A percentile compares a stretch with the other conserved stretches of the same genome.
These are phyloP conservation scores for Drosophila mimica DNA, from an alignment of 2,888 invertebrate species.

Conservation along the genomic window DNA sequence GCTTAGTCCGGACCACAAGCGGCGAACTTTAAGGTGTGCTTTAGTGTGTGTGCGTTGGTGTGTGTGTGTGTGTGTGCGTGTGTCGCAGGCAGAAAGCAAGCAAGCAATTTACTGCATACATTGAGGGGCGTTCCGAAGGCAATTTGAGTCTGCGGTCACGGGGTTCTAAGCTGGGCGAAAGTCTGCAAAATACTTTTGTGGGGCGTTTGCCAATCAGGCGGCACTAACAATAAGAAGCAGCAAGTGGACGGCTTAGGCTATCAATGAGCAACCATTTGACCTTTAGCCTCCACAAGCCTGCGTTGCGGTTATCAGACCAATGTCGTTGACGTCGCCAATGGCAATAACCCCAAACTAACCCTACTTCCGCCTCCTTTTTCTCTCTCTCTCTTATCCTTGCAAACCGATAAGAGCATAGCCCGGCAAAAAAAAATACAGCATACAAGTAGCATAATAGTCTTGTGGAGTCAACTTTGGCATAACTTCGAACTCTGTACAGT, in stretches of 20 bases:
- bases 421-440: slow-evolving; percentile 13
- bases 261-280: slow-evolving; percentile 62
- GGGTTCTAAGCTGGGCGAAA: slow-evolving; percentile 19
- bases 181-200: background rate
- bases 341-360: slow-evolving; percentile 3
- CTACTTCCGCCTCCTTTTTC: background rate
- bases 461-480: slow-evolving; percentile 53
- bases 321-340: slow-evolving; percentile 25
- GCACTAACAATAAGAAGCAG: slow-evolving; percentile 50
- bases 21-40: slow-evolving; percentile 44
- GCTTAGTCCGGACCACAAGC: slow-evolving; percentile 45
- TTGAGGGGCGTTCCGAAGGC: slow-evolving; percentile 53
- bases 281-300: slow-evolving; percentile 28
- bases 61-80: slow-evolving; percentile 7
- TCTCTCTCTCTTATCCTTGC: background rate
- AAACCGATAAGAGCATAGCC: slow-evolving; percentile 17
- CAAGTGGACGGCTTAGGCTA: slow-evolving; percentile 55
- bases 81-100: slow-evolving; percentile 30
- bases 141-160: slow-evolving; percentile 44
- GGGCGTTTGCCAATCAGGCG: slow-evolving; percentile 43
- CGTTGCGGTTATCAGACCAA: slow-evolving; percentile 35
- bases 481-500: slow-evolving; percentile 41
- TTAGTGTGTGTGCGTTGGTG: slow-evolving; percentile 27
- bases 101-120: slow-evolving; percentile 74
- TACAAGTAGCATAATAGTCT: slow-evolving; percentile 35